Percentiles rank a stretch among this genome's conserved stretches.
phyloP scores from a whole-genome alignment of 2,888 invertebrate species.

The Epinotia nisella region DNA sequence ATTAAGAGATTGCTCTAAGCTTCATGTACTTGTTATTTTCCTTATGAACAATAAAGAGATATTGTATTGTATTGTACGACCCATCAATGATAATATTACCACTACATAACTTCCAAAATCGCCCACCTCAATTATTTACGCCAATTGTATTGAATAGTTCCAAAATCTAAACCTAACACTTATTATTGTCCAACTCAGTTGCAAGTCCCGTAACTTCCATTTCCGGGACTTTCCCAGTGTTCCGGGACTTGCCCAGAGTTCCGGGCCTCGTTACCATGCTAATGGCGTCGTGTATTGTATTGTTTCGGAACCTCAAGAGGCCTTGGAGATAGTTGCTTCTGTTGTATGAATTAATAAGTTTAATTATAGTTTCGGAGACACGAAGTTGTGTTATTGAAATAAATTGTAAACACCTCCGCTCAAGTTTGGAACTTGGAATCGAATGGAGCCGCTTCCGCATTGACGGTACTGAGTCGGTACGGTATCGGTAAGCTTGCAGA shows the following conservation, averaged over 20 bases:
- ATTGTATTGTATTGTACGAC: not conserved
- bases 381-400: conserved; percentile 26
- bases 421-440: not conserved
- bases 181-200: conserved; percentile 33
- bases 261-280: conserved; percentile 40
- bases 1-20: too few relatives aligned
- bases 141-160: conserved; percentile 1
- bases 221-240: conserved; percentile 22
- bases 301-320: conserved; percentile 34
- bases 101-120: conserved; percentile 7
- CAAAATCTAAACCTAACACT: conserved; percentile 28
- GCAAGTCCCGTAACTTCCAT: conserved; percentile 29
- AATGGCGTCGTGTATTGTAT: conserved; percentile 41
- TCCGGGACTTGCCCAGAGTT: conserved; percentile 25
- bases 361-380: conserved; percentile 11
- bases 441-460: too few relatives aligned
- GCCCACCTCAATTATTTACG: conserved; percentile 1
- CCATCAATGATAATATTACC: not conserved
- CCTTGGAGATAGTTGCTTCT: conserved; percentile 33
- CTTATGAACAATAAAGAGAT: too few relatives aligned
- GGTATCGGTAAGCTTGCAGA: too few relatives aligned
- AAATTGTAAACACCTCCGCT: conserved; percentile 16
- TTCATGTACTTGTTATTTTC: too few relatives aligned
- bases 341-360: conserved; percentile 42
- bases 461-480: not conserved